Evolutionary conservation across 1,140 invertebrate genomes (phyloP).

Genomic region (Bombus pascuorum): DNA sequence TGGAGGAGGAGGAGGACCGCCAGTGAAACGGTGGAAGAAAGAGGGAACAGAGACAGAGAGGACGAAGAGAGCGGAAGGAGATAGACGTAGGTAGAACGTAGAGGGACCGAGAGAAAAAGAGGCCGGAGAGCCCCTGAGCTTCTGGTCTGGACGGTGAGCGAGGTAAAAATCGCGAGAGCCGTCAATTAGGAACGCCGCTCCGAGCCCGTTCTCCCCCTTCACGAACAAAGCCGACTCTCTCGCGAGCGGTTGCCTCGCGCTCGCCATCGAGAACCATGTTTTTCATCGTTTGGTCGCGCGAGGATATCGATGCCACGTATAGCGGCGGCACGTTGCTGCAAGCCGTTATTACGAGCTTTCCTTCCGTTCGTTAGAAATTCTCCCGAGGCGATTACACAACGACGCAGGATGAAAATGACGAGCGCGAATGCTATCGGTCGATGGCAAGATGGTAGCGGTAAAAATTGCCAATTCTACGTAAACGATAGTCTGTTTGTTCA

Average conservation of each 20-base stretch:
- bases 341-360: no score
- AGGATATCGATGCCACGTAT: background rate
- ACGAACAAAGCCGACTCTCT: conserved; percentile 64
- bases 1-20: background rate
- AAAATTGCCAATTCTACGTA: no score
- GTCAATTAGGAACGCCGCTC: conserved; percentile 73
- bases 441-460: no score
- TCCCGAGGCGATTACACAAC: no score
- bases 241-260: conserved; percentile 15
- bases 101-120: conserved; percentile 45
- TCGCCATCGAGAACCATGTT: background rate
- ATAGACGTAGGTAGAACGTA: conserved; percentile 42
- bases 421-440: no score
- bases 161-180: conserved; percentile 74
- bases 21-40: background rate
- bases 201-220: conserved; percentile 56
- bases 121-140: conserved; percentile 54
- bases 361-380: no score
- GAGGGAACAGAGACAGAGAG: background rate
- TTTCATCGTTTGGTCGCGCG: background rate
- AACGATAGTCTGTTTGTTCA: no score
- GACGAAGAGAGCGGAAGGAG: conserved; percentile 16
- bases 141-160: conserved; percentile 65
- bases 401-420: fast-evolving
- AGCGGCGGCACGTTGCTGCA: background rate